Evolutionary conservation across 2,113 vertebrate genomes (phyloP).

Genomic region (Paratilapia polleni): DNA sequence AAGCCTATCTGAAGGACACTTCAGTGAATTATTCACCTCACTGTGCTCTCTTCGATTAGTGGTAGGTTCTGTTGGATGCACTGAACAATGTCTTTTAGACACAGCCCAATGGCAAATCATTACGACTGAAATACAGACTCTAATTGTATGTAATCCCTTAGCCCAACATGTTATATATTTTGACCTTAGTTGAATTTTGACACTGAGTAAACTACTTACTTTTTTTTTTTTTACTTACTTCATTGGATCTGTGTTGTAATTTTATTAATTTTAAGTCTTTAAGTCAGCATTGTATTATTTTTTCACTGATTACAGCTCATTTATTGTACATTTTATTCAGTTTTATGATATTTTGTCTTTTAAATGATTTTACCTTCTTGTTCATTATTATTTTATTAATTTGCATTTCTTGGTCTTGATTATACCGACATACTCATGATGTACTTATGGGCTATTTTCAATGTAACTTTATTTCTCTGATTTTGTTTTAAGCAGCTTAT

Average conservation of each 20-base stretch:
- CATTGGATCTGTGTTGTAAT: background rate
- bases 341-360: background rate
- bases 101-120: background rate
- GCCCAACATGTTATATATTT: background rate
- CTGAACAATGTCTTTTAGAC: background rate
- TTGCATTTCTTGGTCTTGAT: too few relatives aligned
- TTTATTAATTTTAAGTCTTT: background rate
- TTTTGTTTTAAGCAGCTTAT: background rate
- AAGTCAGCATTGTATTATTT: background rate
- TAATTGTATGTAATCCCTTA: background rate
- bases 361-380: background rate
- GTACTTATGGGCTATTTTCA: too few relatives aligned
- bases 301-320: background rate
- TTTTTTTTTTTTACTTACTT: background rate
- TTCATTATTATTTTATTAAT: too few relatives aligned
- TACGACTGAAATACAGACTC: background rate
- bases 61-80: background rate
- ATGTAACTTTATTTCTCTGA: background rate
- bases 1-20: background rate
- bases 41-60: background rate
- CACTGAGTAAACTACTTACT: background rate
- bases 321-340: background rate
- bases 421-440: too few relatives aligned
- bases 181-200: background rate
- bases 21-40: background rate